A percentile compares a stretch with the other conserved stretches of the same genome.
Conservation (phyloP, 1,140 invertebrate species). For the Phymorhynchus buccinoides region DNA sequence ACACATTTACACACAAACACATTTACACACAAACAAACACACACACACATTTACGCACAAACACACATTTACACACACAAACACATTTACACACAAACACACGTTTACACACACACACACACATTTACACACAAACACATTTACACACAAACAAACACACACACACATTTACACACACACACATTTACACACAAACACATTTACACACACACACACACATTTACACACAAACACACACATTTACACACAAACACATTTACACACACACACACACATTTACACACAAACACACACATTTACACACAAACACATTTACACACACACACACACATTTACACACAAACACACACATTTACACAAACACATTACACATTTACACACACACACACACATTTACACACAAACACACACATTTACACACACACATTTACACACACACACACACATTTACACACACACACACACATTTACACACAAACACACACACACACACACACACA, state of each 20-base stretch:
- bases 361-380: background rate
- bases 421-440: constrained; percentile 4
- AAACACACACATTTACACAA: background rate
- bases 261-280: constrained; percentile 24
- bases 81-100: background rate
- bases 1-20: no score
- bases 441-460: constrained; percentile 13
- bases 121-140: background rate
- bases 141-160: background rate
- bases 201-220: background rate
- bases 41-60: no score
- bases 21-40: no score
- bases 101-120: background rate
- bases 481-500: constrained; percentile 19
- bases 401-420: background rate
- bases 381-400: background rate
- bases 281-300: constrained; percentile 13
- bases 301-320: background rate
- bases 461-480: constrained; percentile 1
- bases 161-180: background rate
- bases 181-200: background rate
- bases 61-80: no score
- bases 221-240: constrained; percentile 6
- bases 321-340: background rate
- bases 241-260: background rate